Evolutionary conservation across 2,797 vertebrate species (phyloP).

Genomic region (Thamnophis elegans): DNA sequence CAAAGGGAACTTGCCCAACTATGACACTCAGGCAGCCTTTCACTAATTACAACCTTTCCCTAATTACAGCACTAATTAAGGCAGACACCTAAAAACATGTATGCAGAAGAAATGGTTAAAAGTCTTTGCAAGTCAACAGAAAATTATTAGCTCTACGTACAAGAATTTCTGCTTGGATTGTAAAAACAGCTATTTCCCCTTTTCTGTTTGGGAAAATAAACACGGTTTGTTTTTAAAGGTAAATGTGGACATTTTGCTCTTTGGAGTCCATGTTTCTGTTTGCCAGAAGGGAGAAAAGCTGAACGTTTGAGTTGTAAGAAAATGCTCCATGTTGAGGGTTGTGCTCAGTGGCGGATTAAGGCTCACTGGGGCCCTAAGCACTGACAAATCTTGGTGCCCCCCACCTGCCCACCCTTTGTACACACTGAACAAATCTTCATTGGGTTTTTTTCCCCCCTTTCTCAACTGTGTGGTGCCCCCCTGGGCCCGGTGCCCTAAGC

Average conservation of each 20-base stretch:
- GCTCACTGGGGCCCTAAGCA: too few species aligned
- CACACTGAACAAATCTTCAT: too few species aligned
- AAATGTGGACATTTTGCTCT: neutral
- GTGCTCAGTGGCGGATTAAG: too few species aligned
- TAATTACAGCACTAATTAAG: neutral
- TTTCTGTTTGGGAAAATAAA: neutral
- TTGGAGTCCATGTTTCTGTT: neutral
- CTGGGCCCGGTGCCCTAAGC: too few species aligned
- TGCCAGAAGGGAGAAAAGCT: neutral
- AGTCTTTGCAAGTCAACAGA: neutral
- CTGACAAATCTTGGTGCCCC: too few species aligned
- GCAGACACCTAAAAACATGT: neutral
- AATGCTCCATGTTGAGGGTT: neutral
- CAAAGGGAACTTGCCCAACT: neutral
- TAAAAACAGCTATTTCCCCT: neutral
- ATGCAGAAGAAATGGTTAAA: neutral
- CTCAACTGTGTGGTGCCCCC: too few species aligned
- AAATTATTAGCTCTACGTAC: neutral
- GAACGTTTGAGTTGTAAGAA: neutral
- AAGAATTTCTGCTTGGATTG: neutral
- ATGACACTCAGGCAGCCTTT: neutral
- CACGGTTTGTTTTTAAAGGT: neutral
- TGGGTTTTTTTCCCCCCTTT: too few species aligned
- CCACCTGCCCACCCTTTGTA: too few species aligned
- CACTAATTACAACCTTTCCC: too few species aligned